Base-by-base conservation (phyloP, 1,140 invertebrate genomes). In the Plectrocnemia conspersa region DNA sequence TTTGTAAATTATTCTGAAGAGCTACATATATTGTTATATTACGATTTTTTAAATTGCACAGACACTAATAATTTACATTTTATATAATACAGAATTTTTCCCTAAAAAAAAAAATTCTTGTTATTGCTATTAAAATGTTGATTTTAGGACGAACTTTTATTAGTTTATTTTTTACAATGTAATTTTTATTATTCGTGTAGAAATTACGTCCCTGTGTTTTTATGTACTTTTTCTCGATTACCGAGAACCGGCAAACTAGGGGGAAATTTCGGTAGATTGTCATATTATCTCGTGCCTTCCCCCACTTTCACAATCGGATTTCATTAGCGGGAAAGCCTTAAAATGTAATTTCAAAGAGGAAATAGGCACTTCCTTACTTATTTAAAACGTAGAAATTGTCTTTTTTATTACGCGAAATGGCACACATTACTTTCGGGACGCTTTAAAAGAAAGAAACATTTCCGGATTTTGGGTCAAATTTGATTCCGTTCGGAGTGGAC, bases 261-360 rank as follows among this genome's bases (percentile, higher is more conserved):
- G 15, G 40, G 40, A 23, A 44, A 44, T n/a, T 44, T 7, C 4
- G 40, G 40, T 44, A 21, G 19, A 21, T 41, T n/a, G n/a, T 24
- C 44, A 24, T 29, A 27, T n/a, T 9, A 46, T 27, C 16, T 27
- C 9, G 4, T n/a, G 7, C 16, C 47, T 35, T 19, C 44, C 24
- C 2, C 27, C 32, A 23, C 29, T 6, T 29, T 38, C 33, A 16
- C 47, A 38, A 38, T 54, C 52, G 52, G 52, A 54, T 54, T 21
- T 45, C 52, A 54, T 54, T 54, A 54, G 52, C 52, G 52, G 27
- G 24, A 44, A 54, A 45, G 23, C 52, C 23, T 54, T 44, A 38
- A 24, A 54, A 44, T 25, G 52, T 54, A 54, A 54, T 54, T 54
- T 44, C 25, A 24, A 40, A 38, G 13, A 42, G 23, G 13, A 40